Evolutionary conservation across 1,140 invertebrate genomes (phyloP).

Genomic region (Drosophila baimaii): DNA sequence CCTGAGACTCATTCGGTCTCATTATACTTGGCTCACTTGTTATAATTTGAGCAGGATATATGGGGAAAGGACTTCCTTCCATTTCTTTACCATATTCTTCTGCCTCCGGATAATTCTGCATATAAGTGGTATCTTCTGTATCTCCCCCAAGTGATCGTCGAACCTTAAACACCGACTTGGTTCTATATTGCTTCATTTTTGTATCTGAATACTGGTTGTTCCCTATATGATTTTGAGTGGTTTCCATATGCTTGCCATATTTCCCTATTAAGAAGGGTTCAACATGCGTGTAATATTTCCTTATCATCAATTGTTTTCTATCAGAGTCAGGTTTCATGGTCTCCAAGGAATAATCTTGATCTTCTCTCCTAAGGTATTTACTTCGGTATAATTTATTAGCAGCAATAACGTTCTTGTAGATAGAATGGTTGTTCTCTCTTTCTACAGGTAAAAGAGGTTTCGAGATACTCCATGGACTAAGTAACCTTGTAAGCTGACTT

Average conservation of each 20-base stretch:
- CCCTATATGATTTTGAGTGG: too few species aligned
- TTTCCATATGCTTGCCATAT: too few species aligned
- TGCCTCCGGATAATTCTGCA: neutral
- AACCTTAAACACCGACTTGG: neutral
- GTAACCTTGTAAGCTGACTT: neutral
- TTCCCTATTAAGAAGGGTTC: too few species aligned
- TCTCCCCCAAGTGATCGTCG: neutral
- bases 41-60: neutral
- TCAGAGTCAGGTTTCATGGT: neutral
- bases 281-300: too few species aligned
- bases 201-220: too few species aligned
- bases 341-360: neutral
- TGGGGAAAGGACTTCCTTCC: neutral
- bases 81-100: slow-evolving; percentile 2
- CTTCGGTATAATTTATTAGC: neutral
- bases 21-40: neutral
- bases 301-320: neutral
- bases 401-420: too few species aligned
- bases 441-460: neutral
- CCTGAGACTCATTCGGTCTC: neutral
- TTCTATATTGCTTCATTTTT: neutral
- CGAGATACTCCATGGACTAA: neutral
- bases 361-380: neutral
- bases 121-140: neutral
- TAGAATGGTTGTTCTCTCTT: neutral